These are phyloP conservation scores for Rutilus rutilus DNA, from an alignment of 2,113 vertebrate genomes.

Conservation along the genomic window DNA sequence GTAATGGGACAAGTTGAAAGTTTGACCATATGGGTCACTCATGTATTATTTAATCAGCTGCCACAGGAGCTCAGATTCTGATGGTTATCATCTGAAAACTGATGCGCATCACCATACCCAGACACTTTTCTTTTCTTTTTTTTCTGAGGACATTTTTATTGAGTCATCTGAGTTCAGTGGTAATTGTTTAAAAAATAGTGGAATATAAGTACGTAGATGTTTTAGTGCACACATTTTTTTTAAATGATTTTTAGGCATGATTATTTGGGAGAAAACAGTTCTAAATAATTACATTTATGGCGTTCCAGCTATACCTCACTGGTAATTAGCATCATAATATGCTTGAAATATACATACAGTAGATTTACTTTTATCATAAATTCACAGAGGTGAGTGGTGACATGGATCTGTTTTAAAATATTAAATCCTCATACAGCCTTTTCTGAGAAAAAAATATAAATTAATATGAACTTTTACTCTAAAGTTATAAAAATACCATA, in stretches of 20 bases:
- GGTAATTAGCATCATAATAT: neutral
- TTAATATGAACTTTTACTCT: neutral
- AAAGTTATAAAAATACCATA: too few relatives aligned
- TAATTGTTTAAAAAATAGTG: neutral
- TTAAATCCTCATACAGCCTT: neutral
- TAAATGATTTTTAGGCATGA: neutral
- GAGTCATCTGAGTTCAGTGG: neutral
- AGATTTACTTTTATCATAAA: neutral
- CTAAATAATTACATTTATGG: neutral
- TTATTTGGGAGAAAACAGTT: neutral
- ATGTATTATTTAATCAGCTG: constrained; percentile 57
- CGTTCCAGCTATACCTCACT: neutral
- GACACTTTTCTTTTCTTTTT: neutral
- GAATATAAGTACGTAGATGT: neutral
- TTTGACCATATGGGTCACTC: constrained; percentile 55
- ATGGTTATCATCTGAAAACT: constrained; percentile 37
- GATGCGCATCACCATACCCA: neutral
- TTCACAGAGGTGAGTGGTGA: neutral
- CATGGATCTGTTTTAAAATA: neutral
- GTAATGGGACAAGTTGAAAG: constrained; percentile 50
- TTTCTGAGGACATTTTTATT: neutral
- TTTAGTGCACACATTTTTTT: neutral
- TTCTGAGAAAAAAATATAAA: neutral
- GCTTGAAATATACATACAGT: neutral
- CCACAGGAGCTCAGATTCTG: constrained; percentile 46